These are phyloP conservation scores for Lomographa bimaculata DNA, from an alignment of 2,888 invertebrate species.

Conservation along the genomic window DNA sequence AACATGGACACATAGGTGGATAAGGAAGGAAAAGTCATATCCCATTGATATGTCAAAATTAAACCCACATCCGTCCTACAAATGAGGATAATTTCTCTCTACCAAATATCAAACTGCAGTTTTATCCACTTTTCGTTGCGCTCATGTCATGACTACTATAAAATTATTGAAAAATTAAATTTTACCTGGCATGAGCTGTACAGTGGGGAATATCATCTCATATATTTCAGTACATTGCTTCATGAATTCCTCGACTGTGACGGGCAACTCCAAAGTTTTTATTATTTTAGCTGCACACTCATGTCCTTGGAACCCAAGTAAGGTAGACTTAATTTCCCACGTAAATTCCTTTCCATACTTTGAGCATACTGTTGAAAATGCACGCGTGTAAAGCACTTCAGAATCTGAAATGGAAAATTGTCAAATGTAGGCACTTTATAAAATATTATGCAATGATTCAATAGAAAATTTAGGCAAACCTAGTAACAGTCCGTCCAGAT, in stretches of 20 bases:
- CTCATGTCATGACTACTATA: no score
- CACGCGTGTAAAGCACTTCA: constrained; percentile 89
- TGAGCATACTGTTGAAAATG: constrained; percentile 86
- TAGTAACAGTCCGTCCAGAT: constrained; percentile 83
- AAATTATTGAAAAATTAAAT: no score
- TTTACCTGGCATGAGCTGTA: constrained; percentile 88
- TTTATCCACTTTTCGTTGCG: no score
- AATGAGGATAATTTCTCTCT: no score
- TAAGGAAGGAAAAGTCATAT: no score
- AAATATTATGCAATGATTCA: constrained; percentile 20
- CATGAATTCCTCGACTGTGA: constrained; percentile 86
- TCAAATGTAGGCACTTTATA: constrained; percentile 1
- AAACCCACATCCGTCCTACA: no score
- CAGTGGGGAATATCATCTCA: constrained; percentile 83
- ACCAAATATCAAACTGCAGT: no score
- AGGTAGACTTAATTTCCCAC: constrained; percentile 88
- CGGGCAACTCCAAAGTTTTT: constrained; percentile 83
- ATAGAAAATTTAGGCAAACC: constrained; percentile 68
- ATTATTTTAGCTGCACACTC: constrained; percentile 86
- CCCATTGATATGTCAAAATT: no score
- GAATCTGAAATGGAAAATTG: constrained; percentile 85
- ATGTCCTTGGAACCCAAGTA: constrained; percentile 87
- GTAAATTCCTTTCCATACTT: constrained; percentile 89
- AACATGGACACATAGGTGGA: no score
- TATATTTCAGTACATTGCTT: constrained; percentile 78